Conservation (phyloP, 2,888 invertebrate species). For the Andrena camellia region DNA sequence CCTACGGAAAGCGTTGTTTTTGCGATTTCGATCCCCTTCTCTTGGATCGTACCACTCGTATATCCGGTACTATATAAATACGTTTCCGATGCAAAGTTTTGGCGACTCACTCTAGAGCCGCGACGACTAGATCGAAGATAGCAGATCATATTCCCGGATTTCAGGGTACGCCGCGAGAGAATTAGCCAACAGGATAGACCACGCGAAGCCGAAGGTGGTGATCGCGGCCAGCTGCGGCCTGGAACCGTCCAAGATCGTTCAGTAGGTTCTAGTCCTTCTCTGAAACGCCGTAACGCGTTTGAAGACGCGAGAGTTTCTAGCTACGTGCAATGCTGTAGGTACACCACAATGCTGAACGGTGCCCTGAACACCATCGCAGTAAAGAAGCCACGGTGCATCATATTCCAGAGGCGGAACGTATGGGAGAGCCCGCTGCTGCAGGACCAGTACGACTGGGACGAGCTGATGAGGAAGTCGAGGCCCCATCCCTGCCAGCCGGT, state of each 20-base stretch:
- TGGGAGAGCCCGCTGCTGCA: slow-evolving; percentile 88
- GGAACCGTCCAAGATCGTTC: slow-evolving; percentile 94
- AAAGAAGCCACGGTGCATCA: slow-evolving; percentile 92
- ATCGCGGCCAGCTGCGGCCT: slow-evolving; percentile 96
- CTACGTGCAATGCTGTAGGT: slow-evolving; percentile 82
- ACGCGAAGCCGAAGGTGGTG: slow-evolving; percentile 94
- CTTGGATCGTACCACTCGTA: too few relatives aligned
- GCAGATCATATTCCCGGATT: neutral
- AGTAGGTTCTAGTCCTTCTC: slow-evolving; percentile 84
- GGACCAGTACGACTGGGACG: slow-evolving; percentile 92
- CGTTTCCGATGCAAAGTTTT: too few relatives aligned
- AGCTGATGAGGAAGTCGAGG: slow-evolving; percentile 88
- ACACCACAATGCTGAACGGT: slow-evolving; percentile 93
- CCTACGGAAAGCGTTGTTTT: too few relatives aligned
- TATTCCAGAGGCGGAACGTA: slow-evolving; percentile 92
- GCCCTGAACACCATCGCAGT: slow-evolving; percentile 90
- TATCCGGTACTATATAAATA: too few relatives aligned
- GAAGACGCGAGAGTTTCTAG: too few relatives aligned
- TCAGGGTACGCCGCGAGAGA: slow-evolving; percentile 96
- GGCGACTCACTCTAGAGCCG: too few relatives aligned
- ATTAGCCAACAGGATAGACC: slow-evolving; percentile 93
- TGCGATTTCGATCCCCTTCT: too few relatives aligned
- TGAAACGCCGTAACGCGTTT: too few relatives aligned
- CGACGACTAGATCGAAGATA: neutral
- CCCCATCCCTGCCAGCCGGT: slow-evolving; percentile 94